Conservation (phyloP, 1,140 invertebrate species). For the Temnothorax curvispinosus region DNA sequence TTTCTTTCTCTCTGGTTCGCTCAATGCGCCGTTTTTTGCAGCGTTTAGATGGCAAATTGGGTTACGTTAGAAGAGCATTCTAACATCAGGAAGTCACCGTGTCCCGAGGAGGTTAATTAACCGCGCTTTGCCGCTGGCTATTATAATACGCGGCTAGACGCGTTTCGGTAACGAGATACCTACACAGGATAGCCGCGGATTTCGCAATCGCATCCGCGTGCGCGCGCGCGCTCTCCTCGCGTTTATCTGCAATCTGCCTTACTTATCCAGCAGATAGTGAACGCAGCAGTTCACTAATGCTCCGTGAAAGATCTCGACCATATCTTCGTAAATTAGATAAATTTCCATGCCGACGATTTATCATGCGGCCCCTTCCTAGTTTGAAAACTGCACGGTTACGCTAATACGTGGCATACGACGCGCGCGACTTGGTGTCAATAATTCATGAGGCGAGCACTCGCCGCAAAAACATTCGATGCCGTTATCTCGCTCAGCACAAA, state of each 20-base stretch:
- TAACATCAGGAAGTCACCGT: slow-evolving; percentile 66
- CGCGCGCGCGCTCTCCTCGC: not conserved
- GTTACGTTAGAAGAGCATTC: slow-evolving; percentile 68
- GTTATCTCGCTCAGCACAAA: slow-evolving; percentile 32
- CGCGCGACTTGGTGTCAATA: slow-evolving; percentile 34
- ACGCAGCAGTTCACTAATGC: not conserved
- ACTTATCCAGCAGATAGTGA: not conserved
- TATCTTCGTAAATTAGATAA: slow-evolving; percentile 41
- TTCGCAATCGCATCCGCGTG: not conserved
- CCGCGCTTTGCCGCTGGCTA: slow-evolving; percentile 33
- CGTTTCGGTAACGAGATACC: slow-evolving; percentile 31
- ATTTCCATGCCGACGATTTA: slow-evolving; percentile 33
- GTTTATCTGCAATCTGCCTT: slow-evolving; percentile 22
- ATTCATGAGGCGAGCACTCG: slow-evolving; percentile 17
- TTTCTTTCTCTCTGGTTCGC: slow-evolving; percentile 34
- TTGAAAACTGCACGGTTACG: not conserved
- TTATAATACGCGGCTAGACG: not conserved
- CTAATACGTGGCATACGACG: slow-evolving; percentile 10
- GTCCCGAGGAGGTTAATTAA: slow-evolving; percentile 70
- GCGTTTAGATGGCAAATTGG: slow-evolving; percentile 70
- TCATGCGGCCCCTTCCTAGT: not conserved
- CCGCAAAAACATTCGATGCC: slow-evolving; percentile 16
- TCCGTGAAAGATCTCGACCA: not conserved
- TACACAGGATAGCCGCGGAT: not conserved
- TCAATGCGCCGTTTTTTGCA: slow-evolving; percentile 44